These are phyloP conservation scores for Brachypodius melanocephalos DNA, from an alignment of 2,113 vertebrate genomes.

Conservation along the genomic window DNA sequence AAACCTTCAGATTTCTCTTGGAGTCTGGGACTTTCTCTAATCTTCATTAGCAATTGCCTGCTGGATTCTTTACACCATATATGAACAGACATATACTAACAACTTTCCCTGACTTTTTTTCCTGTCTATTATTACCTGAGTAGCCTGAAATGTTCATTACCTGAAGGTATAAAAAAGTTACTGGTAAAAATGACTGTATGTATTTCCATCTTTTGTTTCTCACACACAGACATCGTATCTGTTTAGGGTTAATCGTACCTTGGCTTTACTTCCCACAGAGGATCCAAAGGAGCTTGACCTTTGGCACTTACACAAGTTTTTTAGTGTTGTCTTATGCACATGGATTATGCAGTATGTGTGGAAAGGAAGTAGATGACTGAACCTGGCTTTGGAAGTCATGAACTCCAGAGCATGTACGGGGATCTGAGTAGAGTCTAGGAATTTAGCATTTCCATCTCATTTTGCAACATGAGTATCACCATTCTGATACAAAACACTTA, in stretches of 20 bases:
- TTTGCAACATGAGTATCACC: constrained; percentile 18
- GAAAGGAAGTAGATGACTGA: constrained; percentile 42
- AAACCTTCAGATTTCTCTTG: background rate
- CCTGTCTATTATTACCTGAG: background rate
- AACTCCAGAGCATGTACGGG: background rate
- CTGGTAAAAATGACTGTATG: background rate
- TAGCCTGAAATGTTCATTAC: background rate
- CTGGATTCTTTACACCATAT: background rate
- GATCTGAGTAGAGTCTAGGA: constrained; percentile 1
- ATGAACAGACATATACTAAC: background rate
- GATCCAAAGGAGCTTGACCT: constrained; percentile 24
- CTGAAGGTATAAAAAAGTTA: background rate
- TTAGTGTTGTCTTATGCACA: constrained; percentile 8
- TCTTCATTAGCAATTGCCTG: background rate
- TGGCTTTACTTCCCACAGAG: constrained; percentile 9
- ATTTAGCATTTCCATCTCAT: constrained; percentile 25
- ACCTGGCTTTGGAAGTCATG: constrained; percentile 26
- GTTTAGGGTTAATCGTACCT: background rate
- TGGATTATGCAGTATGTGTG: constrained; percentile 21
- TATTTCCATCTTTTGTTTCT: constrained; percentile 8
- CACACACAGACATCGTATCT: background rate
- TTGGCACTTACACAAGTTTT: constrained; percentile 8
- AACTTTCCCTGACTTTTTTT: background rate
- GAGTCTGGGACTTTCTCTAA: background rate
- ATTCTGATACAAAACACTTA: constrained; percentile 39